Conservation (phyloP, 2,797 vertebrate genomes). For the Clarias platycephalus region DNA sequence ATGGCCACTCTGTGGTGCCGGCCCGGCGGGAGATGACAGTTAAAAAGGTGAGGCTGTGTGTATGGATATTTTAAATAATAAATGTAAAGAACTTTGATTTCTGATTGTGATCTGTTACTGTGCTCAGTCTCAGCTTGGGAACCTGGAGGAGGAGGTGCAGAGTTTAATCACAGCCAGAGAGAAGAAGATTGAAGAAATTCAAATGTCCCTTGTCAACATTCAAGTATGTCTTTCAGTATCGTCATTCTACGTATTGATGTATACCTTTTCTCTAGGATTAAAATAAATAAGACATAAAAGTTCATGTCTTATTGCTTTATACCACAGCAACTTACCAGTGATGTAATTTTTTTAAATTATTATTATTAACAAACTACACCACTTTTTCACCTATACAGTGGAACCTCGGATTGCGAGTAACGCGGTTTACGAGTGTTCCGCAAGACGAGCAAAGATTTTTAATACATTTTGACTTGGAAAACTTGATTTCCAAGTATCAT, state of each 20-base stretch:
- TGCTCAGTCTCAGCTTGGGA: constrained; percentile 69
- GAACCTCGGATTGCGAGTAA: no score
- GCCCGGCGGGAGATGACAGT: constrained; percentile 73
- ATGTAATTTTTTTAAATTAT: neutral
- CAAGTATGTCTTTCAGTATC: constrained; percentile 58
- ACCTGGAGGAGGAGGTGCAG: constrained; percentile 67
- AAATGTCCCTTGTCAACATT: constrained; percentile 61
- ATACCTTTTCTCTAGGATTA: neutral
- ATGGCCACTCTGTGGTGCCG: constrained; percentile 60
- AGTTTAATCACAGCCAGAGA: constrained; percentile 67
- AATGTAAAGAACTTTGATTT: neutral
- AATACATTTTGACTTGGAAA: no score
- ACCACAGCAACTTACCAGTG: neutral
- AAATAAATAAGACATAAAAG: neutral
- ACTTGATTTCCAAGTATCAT: no score
- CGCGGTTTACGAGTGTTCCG: no score
- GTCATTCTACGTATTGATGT: neutral
- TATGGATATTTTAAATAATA: neutral
- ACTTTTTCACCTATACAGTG: neutral
- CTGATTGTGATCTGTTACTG: neutral
- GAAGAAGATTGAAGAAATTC: constrained; percentile 69
- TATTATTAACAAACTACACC: neutral
- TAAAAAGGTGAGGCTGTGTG: constrained; percentile 66
- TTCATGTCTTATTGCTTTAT: neutral
- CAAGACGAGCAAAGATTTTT: no score